Conservation (phyloP, 2,797 vertebrate species). For the Carduelis carduelis region DNA sequence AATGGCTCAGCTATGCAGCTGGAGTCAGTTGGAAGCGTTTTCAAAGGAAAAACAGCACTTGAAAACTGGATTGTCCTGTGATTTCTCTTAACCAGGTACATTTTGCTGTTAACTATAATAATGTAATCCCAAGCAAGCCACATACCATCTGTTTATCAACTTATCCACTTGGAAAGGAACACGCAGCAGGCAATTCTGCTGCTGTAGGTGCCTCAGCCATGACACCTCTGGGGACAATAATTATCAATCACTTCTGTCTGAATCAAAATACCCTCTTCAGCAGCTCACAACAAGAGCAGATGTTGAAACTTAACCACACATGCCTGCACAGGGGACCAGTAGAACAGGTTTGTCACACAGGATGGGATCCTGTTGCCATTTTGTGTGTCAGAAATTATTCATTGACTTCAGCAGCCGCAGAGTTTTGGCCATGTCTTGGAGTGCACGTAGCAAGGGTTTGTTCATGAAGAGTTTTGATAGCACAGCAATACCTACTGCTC, state of each 20-base stretch:
- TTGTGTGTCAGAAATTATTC: background rate
- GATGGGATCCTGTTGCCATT: background rate
- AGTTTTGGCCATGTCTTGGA: background rate
- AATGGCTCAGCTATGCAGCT: background rate
- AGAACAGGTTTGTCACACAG: background rate
- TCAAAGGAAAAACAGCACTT: conserved; percentile 2
- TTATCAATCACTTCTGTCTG: background rate
- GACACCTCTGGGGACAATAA: background rate
- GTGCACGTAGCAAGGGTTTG: background rate
- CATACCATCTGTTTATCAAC: background rate
- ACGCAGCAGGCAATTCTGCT: background rate
- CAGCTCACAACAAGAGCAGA: background rate
- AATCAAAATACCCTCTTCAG: background rate
- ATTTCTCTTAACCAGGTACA: background rate
- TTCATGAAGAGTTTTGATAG: background rate
- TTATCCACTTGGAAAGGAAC: background rate
- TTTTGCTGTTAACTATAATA: background rate
- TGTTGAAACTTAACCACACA: background rate
- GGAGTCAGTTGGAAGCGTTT: background rate
- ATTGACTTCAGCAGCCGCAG: background rate
- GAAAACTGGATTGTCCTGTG: background rate
- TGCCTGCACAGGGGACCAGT: background rate
- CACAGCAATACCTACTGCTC: background rate
- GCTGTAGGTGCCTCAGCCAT: background rate
- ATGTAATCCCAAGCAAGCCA: background rate